A percentile compares a stretch with the other conserved stretches of the same genome.
These are phyloP conservation scores for Calvadosia cruxmelitensis DNA, from an alignment of 30 jellyfish, hydroid and myxozoan species.

Conservation along the genomic window DNA sequence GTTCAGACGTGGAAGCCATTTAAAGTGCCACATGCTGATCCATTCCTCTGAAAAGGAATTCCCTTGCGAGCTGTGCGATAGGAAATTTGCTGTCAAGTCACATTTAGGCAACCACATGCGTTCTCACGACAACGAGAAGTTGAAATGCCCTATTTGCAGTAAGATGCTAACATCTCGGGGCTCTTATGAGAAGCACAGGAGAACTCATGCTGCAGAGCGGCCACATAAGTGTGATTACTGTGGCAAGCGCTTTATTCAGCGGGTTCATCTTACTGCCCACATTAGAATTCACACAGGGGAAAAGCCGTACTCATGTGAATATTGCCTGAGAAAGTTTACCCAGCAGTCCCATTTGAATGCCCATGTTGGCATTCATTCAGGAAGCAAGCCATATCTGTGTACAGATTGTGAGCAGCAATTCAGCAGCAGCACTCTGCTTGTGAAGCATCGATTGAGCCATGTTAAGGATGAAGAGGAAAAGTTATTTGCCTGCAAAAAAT, in stretches of 20 bases:
- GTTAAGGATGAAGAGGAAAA: neutral
- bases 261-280: neutral
- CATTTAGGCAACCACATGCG: neutral
- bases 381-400: neutral
- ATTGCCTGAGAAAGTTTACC: neutral
- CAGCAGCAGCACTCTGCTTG: neutral
- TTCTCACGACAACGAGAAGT: neutral
- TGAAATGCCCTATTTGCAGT: neutral
- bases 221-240: neutral
- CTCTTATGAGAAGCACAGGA: neutral
- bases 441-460: neutral
- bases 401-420: neutral
- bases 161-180: neutral
- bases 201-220: neutral
- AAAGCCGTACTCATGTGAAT: neutral
- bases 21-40: neutral
- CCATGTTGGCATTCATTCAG: neutral
- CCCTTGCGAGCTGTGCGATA: neutral
- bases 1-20: neutral
- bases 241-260: neutral
- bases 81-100: neutral
- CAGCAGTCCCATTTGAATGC: neutral
- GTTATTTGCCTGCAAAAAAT: neutral
- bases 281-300: neutral
- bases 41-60: neutral